Evolutionary conservation across 2,797 vertebrate genomes (phyloP), one percentile per base, ranked within the genome.

Genomic region (Chaetophractus vellerosus): DNA sequence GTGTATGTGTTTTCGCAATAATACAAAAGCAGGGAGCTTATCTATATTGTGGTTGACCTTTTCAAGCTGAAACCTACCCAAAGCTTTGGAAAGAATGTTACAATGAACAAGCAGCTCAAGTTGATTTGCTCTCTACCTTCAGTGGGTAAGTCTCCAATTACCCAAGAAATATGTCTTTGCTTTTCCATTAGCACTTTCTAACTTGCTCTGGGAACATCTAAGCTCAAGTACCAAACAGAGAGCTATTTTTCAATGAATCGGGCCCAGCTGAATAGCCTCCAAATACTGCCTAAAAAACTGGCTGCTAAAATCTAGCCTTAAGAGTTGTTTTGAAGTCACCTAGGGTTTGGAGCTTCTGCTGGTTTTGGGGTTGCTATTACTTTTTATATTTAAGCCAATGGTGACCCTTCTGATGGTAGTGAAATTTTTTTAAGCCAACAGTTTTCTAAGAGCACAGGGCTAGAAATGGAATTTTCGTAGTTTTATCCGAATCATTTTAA

Each of bases 401-500:
- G 15, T 59, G 55, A 91, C 31, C 59, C 33, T 89, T 83, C 64
- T 63, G 24, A 63, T 72, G 72, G 33, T 19, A 57, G 48, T 36
- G 88, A 82, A 33, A 41, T 68, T 66, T 76, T 75, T 87, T 89
- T 75, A 64, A 93, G 84, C 26, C 63, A 92, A 64, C 18, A 38
- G 64, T 86, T 95, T 95, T 88, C 69, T 61, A 89, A 87, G 45
- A 88, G 38, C 19, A 82, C 45, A 90, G 38, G 57, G 68, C 63
- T 71, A 88, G 63, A 85, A 95, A 78, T 61, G 87, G 45, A 92
- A 61, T 76, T 90, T 91, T 91, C 69, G 81, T 83, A 93, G 80
- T 48, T 96, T 96, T 91, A 82, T 86, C 52, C 91, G 87, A 93
- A 90, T 83, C 48, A 26, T 66, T 97, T 93, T 48, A 57, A 94